These are phyloP conservation scores for Ormyrus pomaceus DNA, from an alignment of 2,888 invertebrate genomes.

Conservation along the genomic window DNA sequence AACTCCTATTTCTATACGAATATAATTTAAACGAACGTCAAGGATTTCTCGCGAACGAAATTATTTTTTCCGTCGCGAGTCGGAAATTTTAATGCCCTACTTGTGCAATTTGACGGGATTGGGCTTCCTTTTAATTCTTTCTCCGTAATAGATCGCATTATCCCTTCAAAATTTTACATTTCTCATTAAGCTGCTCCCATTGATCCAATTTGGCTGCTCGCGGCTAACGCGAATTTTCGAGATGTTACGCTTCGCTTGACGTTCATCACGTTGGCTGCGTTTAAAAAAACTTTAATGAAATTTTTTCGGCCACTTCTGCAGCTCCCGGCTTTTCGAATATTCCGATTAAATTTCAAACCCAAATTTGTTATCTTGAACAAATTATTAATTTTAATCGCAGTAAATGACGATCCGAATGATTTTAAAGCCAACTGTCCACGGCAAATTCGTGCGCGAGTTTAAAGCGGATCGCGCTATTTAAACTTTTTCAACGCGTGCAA, in stretches of 20 bases:
- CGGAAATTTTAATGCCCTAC: slow-evolving; percentile 27
- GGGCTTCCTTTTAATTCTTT: slow-evolving; percentile 32
- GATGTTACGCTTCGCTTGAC: slow-evolving; percentile 5
- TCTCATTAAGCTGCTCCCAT: slow-evolving; percentile 8
- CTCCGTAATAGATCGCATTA: slow-evolving; percentile 15
- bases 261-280: neutral
- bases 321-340: no score
- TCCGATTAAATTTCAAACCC: no score
- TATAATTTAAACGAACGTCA: neutral
- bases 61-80: slow-evolving; percentile 20
- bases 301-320: neutral
- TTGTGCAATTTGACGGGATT: slow-evolving; percentile 12
- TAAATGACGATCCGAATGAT: neutral
- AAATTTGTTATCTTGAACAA: neutral
- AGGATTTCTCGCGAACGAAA: slow-evolving; percentile 10
- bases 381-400: neutral
- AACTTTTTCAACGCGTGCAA: no score
- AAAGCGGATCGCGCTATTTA: no score
- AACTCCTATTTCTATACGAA: neutral
- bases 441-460: no score
- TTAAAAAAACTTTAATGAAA: slow-evolving; percentile 6
- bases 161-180: slow-evolving; percentile 21
- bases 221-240: neutral
- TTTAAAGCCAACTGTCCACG: no score
- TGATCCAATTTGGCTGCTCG: slow-evolving; percentile 27